phyloP scores from a whole-genome alignment of 2,888 invertebrate genomes.

The Drosophila imparisetae region DNA sequence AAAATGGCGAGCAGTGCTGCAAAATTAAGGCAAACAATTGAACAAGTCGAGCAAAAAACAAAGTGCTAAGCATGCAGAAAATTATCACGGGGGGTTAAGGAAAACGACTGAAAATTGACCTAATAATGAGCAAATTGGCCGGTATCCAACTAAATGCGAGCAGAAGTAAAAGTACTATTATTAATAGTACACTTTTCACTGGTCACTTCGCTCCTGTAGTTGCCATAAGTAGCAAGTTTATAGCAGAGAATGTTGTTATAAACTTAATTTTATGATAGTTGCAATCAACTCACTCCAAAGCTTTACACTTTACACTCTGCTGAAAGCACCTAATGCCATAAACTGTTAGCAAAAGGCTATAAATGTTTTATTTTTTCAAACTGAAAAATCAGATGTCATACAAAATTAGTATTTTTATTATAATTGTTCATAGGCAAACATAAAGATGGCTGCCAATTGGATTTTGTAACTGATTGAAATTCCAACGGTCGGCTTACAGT shows the following conservation, averaged over 20 bases:
- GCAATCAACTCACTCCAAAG: conserved; percentile 63
- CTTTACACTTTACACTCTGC: conserved; percentile 29
- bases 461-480: conserved; percentile 37
- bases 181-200: conserved; percentile 24
- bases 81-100: conserved; percentile 5
- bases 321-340: conserved; percentile 48
- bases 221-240: conserved; percentile 45
- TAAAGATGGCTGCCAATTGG: background rate
- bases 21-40: conserved; percentile 54
- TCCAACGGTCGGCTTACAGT: conserved; percentile 40
- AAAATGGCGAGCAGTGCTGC: conserved; percentile 37
- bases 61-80: conserved; percentile 65
- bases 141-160: background rate
- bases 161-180: conserved; percentile 8
- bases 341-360: conserved; percentile 31
- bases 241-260: conserved; percentile 60
- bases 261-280: conserved; percentile 55
- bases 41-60: conserved; percentile 48
- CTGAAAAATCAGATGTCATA: background rate
- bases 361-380: background rate
- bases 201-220: background rate
- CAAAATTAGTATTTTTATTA: background rate
- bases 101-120: conserved; percentile 50
- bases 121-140: conserved; percentile 51
- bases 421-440: background rate